A percentile compares a stretch with the other conserved stretches of the same genome.
These are phyloP conservation scores for Eudemis profundana DNA, from an alignment of 2,888 invertebrate genomes.

Conservation along the genomic window DNA sequence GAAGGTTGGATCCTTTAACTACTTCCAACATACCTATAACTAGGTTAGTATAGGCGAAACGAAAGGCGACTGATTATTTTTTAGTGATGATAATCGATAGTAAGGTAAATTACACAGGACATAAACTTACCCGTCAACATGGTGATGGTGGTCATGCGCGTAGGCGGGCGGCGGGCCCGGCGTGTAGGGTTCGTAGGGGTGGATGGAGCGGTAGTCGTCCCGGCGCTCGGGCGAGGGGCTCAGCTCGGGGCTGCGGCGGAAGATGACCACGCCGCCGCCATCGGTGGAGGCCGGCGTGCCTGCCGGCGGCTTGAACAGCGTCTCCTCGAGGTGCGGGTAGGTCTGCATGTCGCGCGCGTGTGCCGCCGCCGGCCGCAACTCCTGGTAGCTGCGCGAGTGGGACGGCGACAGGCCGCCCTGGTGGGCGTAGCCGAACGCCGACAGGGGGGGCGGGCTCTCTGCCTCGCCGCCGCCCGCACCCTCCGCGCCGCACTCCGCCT, in stretches of 20 bases:
- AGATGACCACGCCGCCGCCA: conserved; percentile 71
- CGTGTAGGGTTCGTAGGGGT: conserved; percentile 70
- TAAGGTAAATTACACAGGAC: neutral
- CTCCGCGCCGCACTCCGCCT: conserved; percentile 61
- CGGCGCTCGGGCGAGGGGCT: conserved; percentile 71
- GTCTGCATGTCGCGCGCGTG: conserved; percentile 79
- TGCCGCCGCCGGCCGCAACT: conserved; percentile 72
- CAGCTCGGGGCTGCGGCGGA: conserved; percentile 67
- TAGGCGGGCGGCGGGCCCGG: conserved; percentile 64
- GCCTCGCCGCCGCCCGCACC: conserved; percentile 54
- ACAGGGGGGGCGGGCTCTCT: conserved; percentile 74
- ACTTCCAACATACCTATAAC: too few species aligned
- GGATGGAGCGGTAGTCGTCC: conserved; percentile 69
- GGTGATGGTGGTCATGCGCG: conserved; percentile 68
- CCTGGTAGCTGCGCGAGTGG: conserved; percentile 80
- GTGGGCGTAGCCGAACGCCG: conserved; percentile 73
- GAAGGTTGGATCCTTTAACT: too few species aligned
- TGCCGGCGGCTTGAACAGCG: conserved; percentile 62
- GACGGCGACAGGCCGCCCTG: conserved; percentile 68
- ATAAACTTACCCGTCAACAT: conserved; percentile 71
- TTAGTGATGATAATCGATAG: neutral
- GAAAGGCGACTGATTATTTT: neutral
- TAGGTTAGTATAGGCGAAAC: too few species aligned
- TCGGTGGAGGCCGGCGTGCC: conserved; percentile 55
- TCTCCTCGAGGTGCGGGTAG: conserved; percentile 75